phyloP scores from a whole-genome alignment of 1,140 invertebrate species.

The Drosophila insularis region DNA sequence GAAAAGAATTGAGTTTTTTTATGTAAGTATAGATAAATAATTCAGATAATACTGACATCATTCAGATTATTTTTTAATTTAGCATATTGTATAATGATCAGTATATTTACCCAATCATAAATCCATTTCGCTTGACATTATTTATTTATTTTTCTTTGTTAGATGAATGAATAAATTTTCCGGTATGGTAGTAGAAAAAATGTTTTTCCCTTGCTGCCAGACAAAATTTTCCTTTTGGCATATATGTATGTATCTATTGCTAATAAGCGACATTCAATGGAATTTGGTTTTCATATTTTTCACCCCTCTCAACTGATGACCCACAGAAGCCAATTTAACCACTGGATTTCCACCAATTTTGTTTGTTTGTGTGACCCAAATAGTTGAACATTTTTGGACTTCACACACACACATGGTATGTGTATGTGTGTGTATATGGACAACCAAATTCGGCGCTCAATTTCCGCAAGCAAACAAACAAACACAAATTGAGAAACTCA shows the following conservation, averaged over 20 bases:
- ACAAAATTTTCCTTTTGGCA: background rate
- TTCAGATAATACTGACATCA: too few relatives aligned
- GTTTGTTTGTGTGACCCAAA: slow-evolving; percentile 17
- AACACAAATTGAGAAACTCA: background rate
- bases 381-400: slow-evolving; percentile 5
- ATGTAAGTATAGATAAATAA: too few relatives aligned
- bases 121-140: background rate
- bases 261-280: slow-evolving; percentile 17
- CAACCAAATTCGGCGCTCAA: slow-evolving; percentile 13
- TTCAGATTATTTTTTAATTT: too few relatives aligned
- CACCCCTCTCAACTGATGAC: background rate
- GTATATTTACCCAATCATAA: background rate
- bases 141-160: background rate
- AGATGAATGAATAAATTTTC: background rate
- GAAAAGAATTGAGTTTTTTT: too few relatives aligned
- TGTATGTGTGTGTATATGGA: background rate
- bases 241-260: background rate
- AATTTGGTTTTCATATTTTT: slow-evolving; percentile 17
- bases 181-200: background rate
- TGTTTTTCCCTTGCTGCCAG: background rate
- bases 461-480: slow-evolving; percentile 18
- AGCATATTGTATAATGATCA: too few relatives aligned
- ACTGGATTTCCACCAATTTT: slow-evolving; percentile 16
- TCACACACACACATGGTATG: slow-evolving; percentile 1
- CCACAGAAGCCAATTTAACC: slow-evolving; percentile 13